A percentile compares a stretch with the other conserved stretches of the same genome.
These are phyloP conservation scores for Onthophagus taurus DNA, from an alignment of 1,140 invertebrate genomes.

Conservation along the genomic window DNA sequence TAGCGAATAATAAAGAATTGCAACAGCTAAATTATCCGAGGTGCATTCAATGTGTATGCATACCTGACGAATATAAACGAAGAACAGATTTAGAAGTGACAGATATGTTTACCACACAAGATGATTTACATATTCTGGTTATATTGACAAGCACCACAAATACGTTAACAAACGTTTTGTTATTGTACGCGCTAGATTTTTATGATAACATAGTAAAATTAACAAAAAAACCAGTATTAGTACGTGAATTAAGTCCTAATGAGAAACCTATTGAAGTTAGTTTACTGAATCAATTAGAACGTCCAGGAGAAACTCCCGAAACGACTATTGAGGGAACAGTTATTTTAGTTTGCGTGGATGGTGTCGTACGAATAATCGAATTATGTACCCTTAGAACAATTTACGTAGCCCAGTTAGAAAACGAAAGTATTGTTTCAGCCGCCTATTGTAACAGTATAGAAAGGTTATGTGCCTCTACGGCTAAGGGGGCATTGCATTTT, in stretches of 20 bases:
- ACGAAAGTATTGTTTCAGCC: constrained; percentile 61
- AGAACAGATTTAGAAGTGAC: constrained; percentile 44
- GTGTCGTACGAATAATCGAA: constrained; percentile 56
- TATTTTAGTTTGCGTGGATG: constrained; percentile 56
- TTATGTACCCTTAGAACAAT: constrained; percentile 52
- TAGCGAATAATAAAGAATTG: constrained; percentile 28
- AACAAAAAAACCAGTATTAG: constrained; percentile 49
- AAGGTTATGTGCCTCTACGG: constrained; percentile 71
- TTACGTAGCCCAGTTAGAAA: constrained; percentile 52
- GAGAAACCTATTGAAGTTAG: constrained; percentile 59
- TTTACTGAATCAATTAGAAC: constrained; percentile 50
- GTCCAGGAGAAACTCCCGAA: constrained; percentile 16
- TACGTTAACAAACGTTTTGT: constrained; percentile 35
- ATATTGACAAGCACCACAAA: constrained; percentile 40
- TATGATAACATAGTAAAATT: constrained; percentile 45
- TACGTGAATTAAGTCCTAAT: constrained; percentile 49
- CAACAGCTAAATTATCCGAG: constrained; percentile 34
- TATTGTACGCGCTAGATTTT: constrained; percentile 51
- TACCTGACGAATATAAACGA: constrained; percentile 40
- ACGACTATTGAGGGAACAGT: constrained; percentile 36
- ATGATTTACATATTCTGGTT: constrained; percentile 54
- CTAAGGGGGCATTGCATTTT: constrained; percentile 69
- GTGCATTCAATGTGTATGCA: constrained; percentile 43
- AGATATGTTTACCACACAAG: constrained; percentile 51
- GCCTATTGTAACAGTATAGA: constrained; percentile 74